Conservation (phyloP, 2,888 invertebrate species). For the Silvanus unidentatus region DNA sequence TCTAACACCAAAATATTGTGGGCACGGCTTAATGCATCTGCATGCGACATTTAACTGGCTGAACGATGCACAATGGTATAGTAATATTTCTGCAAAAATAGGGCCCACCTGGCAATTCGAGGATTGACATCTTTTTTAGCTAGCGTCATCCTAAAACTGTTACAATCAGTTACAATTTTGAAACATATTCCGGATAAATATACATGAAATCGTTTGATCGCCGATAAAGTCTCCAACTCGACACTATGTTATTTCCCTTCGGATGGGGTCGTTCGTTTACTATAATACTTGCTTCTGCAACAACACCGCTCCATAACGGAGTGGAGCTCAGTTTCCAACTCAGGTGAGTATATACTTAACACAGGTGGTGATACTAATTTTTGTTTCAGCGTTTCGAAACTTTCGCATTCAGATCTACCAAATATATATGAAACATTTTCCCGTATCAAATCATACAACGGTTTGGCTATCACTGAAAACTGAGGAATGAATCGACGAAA, state of each 20-base stretch:
- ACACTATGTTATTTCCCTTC: constrained; percentile 7
- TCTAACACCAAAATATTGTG: constrained; percentile 2
- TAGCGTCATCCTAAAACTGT: constrained; percentile 16
- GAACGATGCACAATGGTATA: not conserved
- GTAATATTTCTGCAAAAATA: not conserved
- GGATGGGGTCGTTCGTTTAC: constrained; percentile 4
- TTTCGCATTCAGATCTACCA: not conserved
- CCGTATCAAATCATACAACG: constrained; percentile 17
- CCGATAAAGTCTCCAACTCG: constrained; percentile 14
- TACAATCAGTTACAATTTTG: constrained; percentile 23
- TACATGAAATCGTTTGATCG: constrained; percentile 16
- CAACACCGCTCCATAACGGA: not conserved
- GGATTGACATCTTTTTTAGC: constrained; percentile 16
- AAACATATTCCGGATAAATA: constrained; percentile 15
- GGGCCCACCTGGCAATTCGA: constrained; percentile 19
- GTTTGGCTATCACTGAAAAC: constrained; percentile 19
- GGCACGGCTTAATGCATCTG: constrained; percentile 3
- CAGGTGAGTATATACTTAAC: not conserved
- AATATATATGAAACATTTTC: not conserved
- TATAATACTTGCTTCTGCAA: constrained; percentile 1
- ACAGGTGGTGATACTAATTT: not conserved
- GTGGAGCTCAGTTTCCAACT: not conserved
- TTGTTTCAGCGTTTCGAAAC: not conserved
- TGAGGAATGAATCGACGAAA: constrained; percentile 20
- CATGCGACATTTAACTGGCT: not conserved